Base-by-base conservation (phyloP, 1,140 invertebrate genomes). In the Antheraea pernyi region DNA sequence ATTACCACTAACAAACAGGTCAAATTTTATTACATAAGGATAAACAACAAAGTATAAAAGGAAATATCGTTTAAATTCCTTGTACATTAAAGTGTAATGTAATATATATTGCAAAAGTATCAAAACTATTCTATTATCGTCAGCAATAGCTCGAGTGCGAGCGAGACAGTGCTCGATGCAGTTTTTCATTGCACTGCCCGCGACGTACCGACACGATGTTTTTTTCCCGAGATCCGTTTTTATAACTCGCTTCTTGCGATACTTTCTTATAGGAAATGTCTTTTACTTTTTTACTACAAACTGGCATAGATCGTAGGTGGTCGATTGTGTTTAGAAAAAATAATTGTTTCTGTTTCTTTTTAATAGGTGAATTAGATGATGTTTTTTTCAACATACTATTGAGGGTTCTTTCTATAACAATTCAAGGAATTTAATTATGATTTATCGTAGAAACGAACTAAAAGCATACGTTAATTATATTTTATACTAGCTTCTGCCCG, bases 181-280 rank as follows among this genome's bases (percentile, higher is more conserved):
- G 73, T 88, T 86, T 87, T 86, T 89, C 84, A 85, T 78, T 69
- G 74, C 83, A 65, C 75, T 79, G 67, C 74, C 72, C 74, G 11
- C 39, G 64, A 19, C 19, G 68, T 61, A 70, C 80, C 73, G 71
- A 73, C 72, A 69, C 72, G 70, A 67, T 73, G 61, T 73, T 70
- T 88, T 89, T 89, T 91, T 91, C 79, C 83, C 78, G 69, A 22
- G 75, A 77, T 79, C 70, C 75, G 80, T 91, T 91, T 88, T 91
- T 89, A 87, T 82, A 84, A 74, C 77, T 79, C 59, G 70, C 77
- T 77, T 80, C 82, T 82, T 85, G 76, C 75, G 79, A 69, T 75
- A 69, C 74, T 77, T 80, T 84, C 79, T 87, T 85, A 79, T 71
- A 76, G 69, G 71, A 77, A 79, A 75, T 78, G 82, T 84, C 81